Evolutionary conservation across 2,797 vertebrate genomes (phyloP).

Genomic region (Echeneis naucrates): DNA sequence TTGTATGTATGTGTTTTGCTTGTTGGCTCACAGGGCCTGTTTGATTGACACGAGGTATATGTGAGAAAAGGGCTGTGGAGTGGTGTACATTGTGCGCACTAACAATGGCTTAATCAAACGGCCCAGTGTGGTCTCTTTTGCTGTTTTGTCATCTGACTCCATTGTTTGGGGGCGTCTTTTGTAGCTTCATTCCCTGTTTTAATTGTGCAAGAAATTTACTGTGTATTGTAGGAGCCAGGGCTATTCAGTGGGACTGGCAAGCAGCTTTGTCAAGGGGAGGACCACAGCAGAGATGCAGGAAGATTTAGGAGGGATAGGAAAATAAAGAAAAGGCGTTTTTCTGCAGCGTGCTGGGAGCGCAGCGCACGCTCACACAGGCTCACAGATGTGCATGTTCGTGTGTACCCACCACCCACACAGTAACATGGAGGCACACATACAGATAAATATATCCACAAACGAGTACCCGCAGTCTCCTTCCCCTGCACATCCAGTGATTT

Average conservation of each 20-base stretch:
- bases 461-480: conserved; percentile 50
- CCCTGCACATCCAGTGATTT: conserved; percentile 68
- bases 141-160: conserved; percentile 85
- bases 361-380: conserved; percentile 72
- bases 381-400: conserved; percentile 74
- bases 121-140: conserved; percentile 83
- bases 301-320: conserved; percentile 85
- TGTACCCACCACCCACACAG: conserved; percentile 77
- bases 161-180: conserved; percentile 85
- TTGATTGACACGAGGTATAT: conserved; percentile 82
- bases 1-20: conserved; percentile 62
- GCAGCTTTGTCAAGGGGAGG: conserved; percentile 82
- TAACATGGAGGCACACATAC: conserved; percentile 63
- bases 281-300: conserved; percentile 78
- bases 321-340: conserved; percentile 78
- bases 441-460: conserved; percentile 65
- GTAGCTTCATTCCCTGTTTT: conserved; percentile 84
- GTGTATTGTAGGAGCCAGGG: conserved; percentile 84
- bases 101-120: conserved; percentile 84
- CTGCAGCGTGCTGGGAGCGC: conserved; percentile 67
- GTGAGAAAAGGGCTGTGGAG: conserved; percentile 81
- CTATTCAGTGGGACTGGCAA: conserved; percentile 83
- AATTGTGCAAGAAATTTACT: conserved; percentile 87
- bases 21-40: conserved; percentile 65
- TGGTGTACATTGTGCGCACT: conserved; percentile 77